Evolutionary conservation across 1,140 invertebrate species (phyloP).

Genomic region (Vanessa atalanta): DNA sequence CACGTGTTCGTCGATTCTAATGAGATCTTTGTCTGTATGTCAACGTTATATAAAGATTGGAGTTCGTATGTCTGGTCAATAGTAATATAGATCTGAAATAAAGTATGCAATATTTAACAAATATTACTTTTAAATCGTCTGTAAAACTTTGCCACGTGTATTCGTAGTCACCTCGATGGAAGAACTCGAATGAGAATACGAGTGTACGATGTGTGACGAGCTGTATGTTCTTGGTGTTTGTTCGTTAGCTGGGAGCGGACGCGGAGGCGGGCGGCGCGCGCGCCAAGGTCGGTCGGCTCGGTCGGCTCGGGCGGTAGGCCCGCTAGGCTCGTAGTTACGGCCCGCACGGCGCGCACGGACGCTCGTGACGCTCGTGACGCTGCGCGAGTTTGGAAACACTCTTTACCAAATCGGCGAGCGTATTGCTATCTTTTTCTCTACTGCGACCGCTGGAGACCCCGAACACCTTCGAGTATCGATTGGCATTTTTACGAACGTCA

Average conservation of each 20-base stretch:
- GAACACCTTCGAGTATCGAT: conserved; percentile 15
- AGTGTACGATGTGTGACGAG: not conserved
- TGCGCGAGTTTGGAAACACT: not conserved
- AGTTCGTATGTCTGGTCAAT: not conserved
- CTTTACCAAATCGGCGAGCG: no score
- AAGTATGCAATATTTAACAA: not conserved
- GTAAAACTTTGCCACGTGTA: not conserved
- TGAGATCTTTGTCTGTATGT: no score
- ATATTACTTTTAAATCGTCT: not conserved
- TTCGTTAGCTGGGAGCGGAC: conserved; percentile 45
- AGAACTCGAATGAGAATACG: not conserved
- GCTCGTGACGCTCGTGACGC: no score
- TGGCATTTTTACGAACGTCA: conserved; percentile 14
- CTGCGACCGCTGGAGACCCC: conserved; percentile 24
- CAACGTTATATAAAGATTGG: not conserved
- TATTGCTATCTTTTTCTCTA: not conserved
- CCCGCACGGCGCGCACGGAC: not conserved
- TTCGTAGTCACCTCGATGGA: not conserved
- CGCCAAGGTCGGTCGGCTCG: conserved; percentile 47
- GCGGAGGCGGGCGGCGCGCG: conserved; percentile 36
- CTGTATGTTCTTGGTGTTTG: conserved; percentile 27
- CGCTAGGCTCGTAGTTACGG: not conserved
- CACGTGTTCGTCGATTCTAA: no score
- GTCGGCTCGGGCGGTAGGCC: conserved; percentile 22
- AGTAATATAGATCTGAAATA: not conserved